Conservation (phyloP, 2,797 vertebrate genomes). For the Sebastes nivosus region DNA sequence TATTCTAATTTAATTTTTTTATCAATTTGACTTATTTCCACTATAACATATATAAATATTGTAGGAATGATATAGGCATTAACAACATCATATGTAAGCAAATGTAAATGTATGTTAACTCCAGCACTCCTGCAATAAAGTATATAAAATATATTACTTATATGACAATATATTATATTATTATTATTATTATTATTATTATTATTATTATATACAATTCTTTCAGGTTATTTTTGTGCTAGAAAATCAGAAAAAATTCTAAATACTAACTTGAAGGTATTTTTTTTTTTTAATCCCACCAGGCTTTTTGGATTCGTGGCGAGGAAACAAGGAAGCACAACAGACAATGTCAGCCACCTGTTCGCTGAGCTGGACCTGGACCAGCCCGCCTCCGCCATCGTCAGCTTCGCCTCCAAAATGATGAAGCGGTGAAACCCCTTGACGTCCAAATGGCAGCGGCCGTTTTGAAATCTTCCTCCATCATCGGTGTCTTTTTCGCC, state of each 20-base stretch:
- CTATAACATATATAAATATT: too few species aligned
- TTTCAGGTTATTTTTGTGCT: background rate
- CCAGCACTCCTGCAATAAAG: too few species aligned
- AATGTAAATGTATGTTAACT: too few species aligned
- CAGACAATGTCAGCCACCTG: slow-evolving; percentile 98
- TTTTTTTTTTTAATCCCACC: background rate
- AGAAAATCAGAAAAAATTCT: background rate
- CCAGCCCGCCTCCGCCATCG: slow-evolving; percentile 93
- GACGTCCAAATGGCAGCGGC: slow-evolving; percentile 75
- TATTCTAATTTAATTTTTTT: too few species aligned
- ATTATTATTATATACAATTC: too few species aligned
- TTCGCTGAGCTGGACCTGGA: slow-evolving; percentile 95
- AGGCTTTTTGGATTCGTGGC: slow-evolving; percentile 98
- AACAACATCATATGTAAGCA: too few species aligned
- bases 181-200: too few species aligned
- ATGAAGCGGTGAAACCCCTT: slow-evolving; percentile 84
- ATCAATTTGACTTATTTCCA: too few species aligned
- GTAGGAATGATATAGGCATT: too few species aligned
- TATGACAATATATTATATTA: too few species aligned
- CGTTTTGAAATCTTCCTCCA: slow-evolving; percentile 51
- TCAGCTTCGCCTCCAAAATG: slow-evolving; percentile 94
- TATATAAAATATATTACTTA: too few species aligned
- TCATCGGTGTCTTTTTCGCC: slow-evolving; percentile 53
- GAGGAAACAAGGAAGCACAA: slow-evolving; percentile 97
- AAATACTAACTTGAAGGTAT: background rate